Conservation (phyloP, 2,113 vertebrate species). For the Tyrannus savana region DNA sequence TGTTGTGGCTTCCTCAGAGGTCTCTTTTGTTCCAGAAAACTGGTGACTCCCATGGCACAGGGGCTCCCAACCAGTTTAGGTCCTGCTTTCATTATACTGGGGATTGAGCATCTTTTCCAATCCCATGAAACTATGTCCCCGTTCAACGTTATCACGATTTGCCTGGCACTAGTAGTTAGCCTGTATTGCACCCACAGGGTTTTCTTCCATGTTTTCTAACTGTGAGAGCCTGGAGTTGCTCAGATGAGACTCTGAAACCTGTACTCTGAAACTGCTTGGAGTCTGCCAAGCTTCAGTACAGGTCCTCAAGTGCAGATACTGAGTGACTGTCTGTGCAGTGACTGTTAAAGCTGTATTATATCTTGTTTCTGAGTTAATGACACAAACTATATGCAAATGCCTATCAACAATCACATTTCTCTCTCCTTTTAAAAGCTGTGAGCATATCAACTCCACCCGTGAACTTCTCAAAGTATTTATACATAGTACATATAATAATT, state of each 20-base stretch:
- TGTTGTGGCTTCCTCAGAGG: not conserved
- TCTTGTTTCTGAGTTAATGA: not conserved
- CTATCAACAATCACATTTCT: not conserved
- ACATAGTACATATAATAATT: not conserved
- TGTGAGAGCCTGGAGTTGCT: not conserved
- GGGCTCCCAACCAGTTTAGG: not conserved
- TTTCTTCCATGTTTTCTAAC: not conserved
- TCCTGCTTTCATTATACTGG: not conserved
- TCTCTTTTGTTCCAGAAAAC: not conserved
- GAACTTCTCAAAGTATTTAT: not conserved
- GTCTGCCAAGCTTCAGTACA: not conserved
- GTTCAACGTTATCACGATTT: rapidly evolving
- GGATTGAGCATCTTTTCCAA: not conserved
- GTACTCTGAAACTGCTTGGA: not conserved
- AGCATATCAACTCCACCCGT: rapidly evolving
- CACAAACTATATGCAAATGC: not conserved
- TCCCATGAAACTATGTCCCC: not conserved
- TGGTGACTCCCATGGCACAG: not conserved
- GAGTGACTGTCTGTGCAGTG: not conserved
- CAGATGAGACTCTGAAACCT: not conserved
- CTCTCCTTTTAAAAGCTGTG: not conserved
- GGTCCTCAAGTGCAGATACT: not conserved
- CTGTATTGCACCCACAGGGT: not conserved
- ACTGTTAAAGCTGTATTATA: rapidly evolving
- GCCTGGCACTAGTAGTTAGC: not conserved